Evolutionary conservation across 1,140 invertebrate genomes (phyloP), one percentile per base, ranked within the genome.

Genomic region (Meloidogyne exigua): DNA sequence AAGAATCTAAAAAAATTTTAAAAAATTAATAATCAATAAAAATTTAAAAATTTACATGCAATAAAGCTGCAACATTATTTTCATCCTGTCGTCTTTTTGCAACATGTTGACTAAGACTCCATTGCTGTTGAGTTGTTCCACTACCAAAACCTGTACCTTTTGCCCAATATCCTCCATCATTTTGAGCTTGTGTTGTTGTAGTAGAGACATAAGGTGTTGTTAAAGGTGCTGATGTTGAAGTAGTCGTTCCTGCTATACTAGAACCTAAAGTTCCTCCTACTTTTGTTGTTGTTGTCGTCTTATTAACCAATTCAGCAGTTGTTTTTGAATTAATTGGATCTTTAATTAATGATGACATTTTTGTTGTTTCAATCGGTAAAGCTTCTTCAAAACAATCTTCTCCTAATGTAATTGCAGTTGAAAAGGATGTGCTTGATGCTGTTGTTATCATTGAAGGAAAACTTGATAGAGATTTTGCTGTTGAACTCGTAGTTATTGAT

Each of bases 61-160:
- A 84, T 25, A 93, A 86, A 80, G 92, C 93, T 0, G 94, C 94
- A 7, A 95, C 94, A 85, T 96, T 93, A 87, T 95, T 93, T 86
- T 96, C 94, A 88, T 96, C 94, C 79, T 92, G 93, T 67, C 92
- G 91, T 87, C 95, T 94, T 13, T 93, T 90, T 68, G 93, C 87
- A n/a, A 96, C 88, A 28, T 94, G 94, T 84, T 95, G 93, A 84
- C 96, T 94, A 7, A 96, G 93, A 88, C 96, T 95, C 94, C 94
- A 96, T 26, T 93, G 94, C 85, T 95, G 94, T 72, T 93, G 92
- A 2, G 93, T 96, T 1, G 93, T 94, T 1, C 95, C 95, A 0
- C 94, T 95, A 18, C 94, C 95, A 88, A 95, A 97, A 7, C 95
- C 95, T 0, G 94, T 96, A 10, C 90, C 90, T 81, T 97, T 97